Percentiles rank a stretch among this genome's conserved stretches.
These are phyloP conservation scores for Drosophila differens DNA, from an alignment of 2,888 invertebrate genomes.

Conservation along the genomic window DNA sequence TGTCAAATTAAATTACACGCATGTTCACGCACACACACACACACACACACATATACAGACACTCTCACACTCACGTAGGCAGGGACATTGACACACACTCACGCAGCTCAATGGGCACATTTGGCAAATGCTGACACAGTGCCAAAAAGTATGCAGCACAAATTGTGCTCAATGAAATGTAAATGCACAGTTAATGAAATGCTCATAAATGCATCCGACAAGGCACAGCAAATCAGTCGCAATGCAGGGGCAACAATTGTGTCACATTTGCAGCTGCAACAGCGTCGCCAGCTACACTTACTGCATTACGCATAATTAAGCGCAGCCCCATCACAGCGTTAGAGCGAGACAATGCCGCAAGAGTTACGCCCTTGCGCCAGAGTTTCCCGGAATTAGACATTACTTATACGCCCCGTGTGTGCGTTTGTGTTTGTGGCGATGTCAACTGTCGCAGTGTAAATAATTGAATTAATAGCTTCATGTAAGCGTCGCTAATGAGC, in stretches of 20 bases:
- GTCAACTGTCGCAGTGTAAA: slow-evolving; percentile 62
- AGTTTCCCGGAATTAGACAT: slow-evolving; percentile 49
- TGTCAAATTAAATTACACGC: slow-evolving; percentile 76
- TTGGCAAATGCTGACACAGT: slow-evolving; percentile 56
- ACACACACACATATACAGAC: slow-evolving; percentile 32
- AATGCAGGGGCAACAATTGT: slow-evolving; percentile 7
- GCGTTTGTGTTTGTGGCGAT: slow-evolving; percentile 24
- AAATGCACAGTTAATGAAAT: slow-evolving; percentile 70
- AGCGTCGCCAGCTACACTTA: slow-evolving; percentile 51
- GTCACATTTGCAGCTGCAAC: slow-evolving; percentile 30
- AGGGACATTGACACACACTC: neutral
- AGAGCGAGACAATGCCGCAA: neutral
- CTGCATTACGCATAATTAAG: slow-evolving; percentile 73
- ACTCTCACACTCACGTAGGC: neutral
- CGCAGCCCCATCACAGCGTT: slow-evolving; percentile 18
- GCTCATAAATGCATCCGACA: slow-evolving; percentile 42
- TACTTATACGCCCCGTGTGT: slow-evolving; percentile 45
- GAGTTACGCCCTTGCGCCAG: slow-evolving; percentile 1
- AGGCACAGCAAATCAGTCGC: slow-evolving; percentile 7
- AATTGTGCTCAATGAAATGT: slow-evolving; percentile 73
- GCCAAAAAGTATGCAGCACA: slow-evolving; percentile 49
- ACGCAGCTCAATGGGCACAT: slow-evolving; percentile 8
- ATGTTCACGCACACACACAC: slow-evolving; percentile 28
- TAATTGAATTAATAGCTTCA: slow-evolving; percentile 75
- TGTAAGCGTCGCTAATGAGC: slow-evolving; percentile 75